Evolutionary conservation across 2,797 vertebrate species (phyloP).

Genomic region (Enteromius paludinosus): DNA sequence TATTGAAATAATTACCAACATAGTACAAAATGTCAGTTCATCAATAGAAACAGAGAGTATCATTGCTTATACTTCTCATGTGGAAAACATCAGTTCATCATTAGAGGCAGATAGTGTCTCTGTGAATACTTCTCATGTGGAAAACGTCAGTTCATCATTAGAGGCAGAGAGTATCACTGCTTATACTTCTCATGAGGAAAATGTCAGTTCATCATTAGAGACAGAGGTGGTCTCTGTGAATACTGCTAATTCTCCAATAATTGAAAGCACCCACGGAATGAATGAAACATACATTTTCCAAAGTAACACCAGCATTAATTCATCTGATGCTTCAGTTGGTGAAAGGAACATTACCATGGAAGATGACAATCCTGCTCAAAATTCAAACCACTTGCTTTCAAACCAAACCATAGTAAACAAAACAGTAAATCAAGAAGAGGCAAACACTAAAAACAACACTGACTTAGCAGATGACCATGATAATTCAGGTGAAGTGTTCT

Average conservation of each 20-base stretch:
- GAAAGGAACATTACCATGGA: constrained; percentile 37
- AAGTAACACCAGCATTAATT: constrained; percentile 10
- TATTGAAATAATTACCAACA: not conserved
- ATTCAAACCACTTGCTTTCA: not conserved
- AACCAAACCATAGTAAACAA: constrained; percentile 26
- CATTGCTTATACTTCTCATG: not conserved
- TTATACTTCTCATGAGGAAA: not conserved
- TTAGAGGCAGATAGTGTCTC: not conserved
- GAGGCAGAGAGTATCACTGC: not conserved
- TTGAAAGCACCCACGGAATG: not conserved
- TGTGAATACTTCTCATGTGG: not conserved
- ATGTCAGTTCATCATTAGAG: not conserved
- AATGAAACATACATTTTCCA: not conserved
- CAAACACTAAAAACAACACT: constrained; percentile 6
- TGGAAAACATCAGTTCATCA: not conserved
- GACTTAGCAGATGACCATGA: constrained; percentile 28
- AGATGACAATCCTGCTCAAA: not conserved
- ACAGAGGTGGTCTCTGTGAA: not conserved
- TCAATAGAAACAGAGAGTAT: not conserved
- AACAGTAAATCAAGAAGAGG: constrained; percentile 27
- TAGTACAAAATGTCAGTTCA: not conserved
- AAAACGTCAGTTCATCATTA: not conserved
- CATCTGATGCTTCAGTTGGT: not conserved
- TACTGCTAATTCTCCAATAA: not conserved
- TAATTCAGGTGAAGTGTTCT: constrained; percentile 62